Conservation (phyloP, 2,888 invertebrate genomes). For the Torymus tubicola region DNA sequence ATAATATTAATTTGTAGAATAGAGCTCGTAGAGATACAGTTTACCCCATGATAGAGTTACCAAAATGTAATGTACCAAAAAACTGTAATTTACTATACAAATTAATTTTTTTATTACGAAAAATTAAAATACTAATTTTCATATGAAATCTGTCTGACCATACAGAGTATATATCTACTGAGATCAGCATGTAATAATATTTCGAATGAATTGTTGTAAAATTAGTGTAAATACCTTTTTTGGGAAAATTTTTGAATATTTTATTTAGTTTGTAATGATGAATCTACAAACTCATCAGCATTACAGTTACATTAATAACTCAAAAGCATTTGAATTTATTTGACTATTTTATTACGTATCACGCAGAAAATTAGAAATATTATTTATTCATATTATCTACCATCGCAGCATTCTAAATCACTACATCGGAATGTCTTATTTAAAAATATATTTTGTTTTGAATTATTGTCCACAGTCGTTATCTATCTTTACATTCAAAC, state of each 20-base stretch:
- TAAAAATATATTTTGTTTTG: neutral
- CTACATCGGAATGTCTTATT: neutral
- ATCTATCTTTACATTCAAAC: slow-evolving; percentile 1
- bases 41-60: slow-evolving; percentile 7
- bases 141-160: no score
- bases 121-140: no score
- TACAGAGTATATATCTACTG: no score
- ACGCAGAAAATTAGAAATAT: neutral
- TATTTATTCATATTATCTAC: slow-evolving; percentile 1
- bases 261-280: no score
- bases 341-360: neutral
- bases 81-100: no score
- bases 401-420: neutral
- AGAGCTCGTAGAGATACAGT: slow-evolving; percentile 1
- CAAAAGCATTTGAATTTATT: neutral
- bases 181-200: no score
- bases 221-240: no score
- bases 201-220: no score
- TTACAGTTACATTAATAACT: no score
- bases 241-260: no score
- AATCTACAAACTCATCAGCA: no score
- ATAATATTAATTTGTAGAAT: slow-evolving; percentile 30
- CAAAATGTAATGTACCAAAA: slow-evolving; percentile 10
- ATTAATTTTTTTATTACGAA: no score
- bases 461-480: neutral